Percentiles rank a stretch among this genome's conserved stretches.
These are phyloP conservation scores for Drosophila anomalata DNA, from an alignment of 2,888 invertebrate genomes.

Conservation along the genomic window DNA sequence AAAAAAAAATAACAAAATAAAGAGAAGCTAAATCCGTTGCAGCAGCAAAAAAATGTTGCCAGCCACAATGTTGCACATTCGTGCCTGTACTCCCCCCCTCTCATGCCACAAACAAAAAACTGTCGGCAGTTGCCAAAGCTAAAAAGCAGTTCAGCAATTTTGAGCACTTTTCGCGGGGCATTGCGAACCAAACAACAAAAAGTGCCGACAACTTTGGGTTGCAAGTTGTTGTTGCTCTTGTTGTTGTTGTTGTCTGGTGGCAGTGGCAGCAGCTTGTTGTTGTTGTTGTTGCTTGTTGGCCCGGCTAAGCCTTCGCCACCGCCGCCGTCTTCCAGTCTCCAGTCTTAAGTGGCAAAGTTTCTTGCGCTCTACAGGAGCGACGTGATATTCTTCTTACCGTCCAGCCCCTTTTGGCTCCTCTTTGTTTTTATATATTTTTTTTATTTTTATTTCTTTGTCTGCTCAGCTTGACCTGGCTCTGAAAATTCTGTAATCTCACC, in stretches of 20 bases:
- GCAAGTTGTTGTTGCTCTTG: constrained; percentile 10
- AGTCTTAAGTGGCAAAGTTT: constrained; percentile 68
- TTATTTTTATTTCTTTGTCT: constrained; percentile 34
- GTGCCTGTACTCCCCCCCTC: constrained; percentile 6
- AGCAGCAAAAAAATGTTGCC: constrained; percentile 39
- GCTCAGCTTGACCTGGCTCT: constrained; percentile 1
- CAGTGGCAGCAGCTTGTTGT: neutral
- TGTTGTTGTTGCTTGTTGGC: neutral
- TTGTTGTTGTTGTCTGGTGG: neutral
- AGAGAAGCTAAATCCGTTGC: neutral
- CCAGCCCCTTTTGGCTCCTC: constrained; percentile 9
- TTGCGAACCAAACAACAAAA: constrained; percentile 49
- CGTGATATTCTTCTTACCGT: constrained; percentile 6
- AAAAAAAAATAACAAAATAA: too few species aligned
- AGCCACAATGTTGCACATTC: constrained; percentile 50
- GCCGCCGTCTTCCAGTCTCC: constrained; percentile 45
- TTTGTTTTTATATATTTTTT: constrained; percentile 23
- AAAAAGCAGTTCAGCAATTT: constrained; percentile 64
- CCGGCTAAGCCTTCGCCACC: constrained; percentile 51
- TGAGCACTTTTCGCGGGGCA: constrained; percentile 60
- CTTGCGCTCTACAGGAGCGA: constrained; percentile 28
- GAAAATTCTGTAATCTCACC: constrained; percentile 42
- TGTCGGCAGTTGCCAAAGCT: constrained; percentile 65
- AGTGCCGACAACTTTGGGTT: constrained; percentile 59
- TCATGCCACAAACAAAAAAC: constrained; percentile 13